These are phyloP conservation scores for Macrophya annulata DNA, from an alignment of 2,888 invertebrate species.

Conservation along the genomic window DNA sequence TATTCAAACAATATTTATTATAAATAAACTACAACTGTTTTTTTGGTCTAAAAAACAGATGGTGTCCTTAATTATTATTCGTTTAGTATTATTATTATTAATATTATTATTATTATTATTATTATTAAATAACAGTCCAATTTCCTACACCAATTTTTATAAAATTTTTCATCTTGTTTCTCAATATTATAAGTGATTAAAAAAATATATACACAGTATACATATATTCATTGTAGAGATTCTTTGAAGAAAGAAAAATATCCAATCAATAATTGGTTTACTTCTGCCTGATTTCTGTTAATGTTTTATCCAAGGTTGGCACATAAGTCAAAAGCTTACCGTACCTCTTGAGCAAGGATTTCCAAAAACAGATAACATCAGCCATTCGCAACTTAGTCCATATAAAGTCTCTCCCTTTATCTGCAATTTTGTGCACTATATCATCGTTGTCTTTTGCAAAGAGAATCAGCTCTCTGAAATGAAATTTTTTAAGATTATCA, in stretches of 20 bases:
- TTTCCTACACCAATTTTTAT: not conserved
- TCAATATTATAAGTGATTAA: constrained; percentile 61
- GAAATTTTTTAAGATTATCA: not conserved
- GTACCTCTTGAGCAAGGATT: constrained; percentile 87
- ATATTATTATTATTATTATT: too few relatives aligned
- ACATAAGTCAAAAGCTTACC: constrained; percentile 87
- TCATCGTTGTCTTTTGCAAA: constrained; percentile 90
- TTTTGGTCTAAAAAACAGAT: constrained; percentile 7
- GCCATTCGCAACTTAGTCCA: constrained; percentile 91
- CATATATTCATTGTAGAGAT: constrained; percentile 47
- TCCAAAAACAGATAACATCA: constrained; percentile 95
- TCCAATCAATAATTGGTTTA: not conserved
- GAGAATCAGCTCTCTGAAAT: constrained; percentile 83
- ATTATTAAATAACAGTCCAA: not conserved
- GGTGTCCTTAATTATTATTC: not conserved
- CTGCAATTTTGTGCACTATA: constrained; percentile 89
- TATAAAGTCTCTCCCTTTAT: constrained; percentile 91
- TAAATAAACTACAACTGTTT: constrained; percentile 52
- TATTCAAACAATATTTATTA: constrained; percentile 54
- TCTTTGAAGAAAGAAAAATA: not conserved
- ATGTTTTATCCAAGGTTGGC: constrained; percentile 82
- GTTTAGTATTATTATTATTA: too few relatives aligned
- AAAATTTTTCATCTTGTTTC: not conserved
- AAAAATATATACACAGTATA: constrained; percentile 55
- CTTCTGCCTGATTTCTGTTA: constrained; percentile 80